These are phyloP conservation scores for Orestias chungarensis DNA, from an alignment of 2,797 vertebrate genomes.

Conservation along the genomic window DNA sequence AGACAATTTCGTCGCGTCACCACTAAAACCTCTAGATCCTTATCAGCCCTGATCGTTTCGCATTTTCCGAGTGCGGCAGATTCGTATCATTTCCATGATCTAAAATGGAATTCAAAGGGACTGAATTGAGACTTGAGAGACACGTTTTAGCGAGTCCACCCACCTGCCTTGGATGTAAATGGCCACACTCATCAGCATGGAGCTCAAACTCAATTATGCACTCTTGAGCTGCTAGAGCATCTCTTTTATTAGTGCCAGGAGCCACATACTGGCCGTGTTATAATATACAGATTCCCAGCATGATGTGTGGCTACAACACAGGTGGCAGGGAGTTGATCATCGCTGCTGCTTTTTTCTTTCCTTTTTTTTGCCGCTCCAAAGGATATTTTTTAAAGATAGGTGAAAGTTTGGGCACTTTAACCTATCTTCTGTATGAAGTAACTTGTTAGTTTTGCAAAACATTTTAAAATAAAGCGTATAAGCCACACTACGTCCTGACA, in stretches of 20 bases:
- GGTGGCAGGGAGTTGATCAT: slow-evolving; percentile 35
- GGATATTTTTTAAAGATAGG: slow-evolving; percentile 11
- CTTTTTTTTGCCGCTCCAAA: slow-evolving; percentile 19
- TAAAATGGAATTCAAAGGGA: slow-evolving; percentile 70
- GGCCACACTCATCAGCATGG: slow-evolving; percentile 70
- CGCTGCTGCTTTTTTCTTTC: slow-evolving; percentile 23
- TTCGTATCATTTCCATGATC: slow-evolving; percentile 75
- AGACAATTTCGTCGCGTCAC: slow-evolving; percentile 70
- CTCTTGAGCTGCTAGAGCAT: slow-evolving; percentile 67
- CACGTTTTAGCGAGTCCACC: slow-evolving; percentile 53
- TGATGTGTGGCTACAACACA: slow-evolving; percentile 39
- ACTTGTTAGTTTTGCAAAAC: too few species aligned
- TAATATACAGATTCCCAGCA: slow-evolving; percentile 47
- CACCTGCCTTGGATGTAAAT: slow-evolving; percentile 73
- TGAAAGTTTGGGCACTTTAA: slow-evolving; percentile 20
- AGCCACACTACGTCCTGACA: neutral
- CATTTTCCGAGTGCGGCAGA: slow-evolving; percentile 69
- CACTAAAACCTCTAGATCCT: slow-evolving; percentile 75
- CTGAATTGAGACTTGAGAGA: slow-evolving; percentile 66
- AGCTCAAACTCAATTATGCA: slow-evolving; percentile 72
- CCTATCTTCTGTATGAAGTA: too few species aligned
- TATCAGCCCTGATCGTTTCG: slow-evolving; percentile 72
- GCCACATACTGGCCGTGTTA: slow-evolving; percentile 52
- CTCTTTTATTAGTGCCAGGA: slow-evolving; percentile 69
- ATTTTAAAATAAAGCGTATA: slow-evolving; percentile 2